Percentiles rank a stretch among this genome's conserved stretches.
Conservation (phyloP, 2,888 invertebrate genomes). For the Carcina quercana region DNA sequence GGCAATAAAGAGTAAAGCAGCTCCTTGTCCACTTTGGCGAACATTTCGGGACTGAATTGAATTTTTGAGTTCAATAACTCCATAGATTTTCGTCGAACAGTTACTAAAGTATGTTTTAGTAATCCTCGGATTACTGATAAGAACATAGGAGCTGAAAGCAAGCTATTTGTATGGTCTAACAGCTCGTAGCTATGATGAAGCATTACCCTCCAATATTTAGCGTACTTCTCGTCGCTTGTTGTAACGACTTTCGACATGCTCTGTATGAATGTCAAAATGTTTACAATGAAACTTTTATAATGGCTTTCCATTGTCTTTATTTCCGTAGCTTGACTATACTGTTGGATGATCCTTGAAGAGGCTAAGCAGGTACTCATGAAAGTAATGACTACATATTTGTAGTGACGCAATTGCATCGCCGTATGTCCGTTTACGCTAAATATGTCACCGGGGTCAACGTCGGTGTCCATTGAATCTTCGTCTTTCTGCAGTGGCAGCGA, state of each 20-base stretch:
- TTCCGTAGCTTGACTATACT: constrained; percentile 71
- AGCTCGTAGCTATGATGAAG: constrained; percentile 86
- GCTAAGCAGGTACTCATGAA: constrained; percentile 82
- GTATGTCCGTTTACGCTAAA: constrained; percentile 79
- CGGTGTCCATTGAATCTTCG: constrained; percentile 55
- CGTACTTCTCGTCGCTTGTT: constrained; percentile 76
- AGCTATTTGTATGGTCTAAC: constrained; percentile 84
- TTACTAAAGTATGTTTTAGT: constrained; percentile 79
- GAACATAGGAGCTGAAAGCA: constrained; percentile 87
- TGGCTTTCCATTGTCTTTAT: constrained; percentile 70
- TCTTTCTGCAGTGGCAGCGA: constrained; percentile 79
- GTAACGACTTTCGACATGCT: constrained; percentile 76
- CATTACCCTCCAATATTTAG: constrained; percentile 89
- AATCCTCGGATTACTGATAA: constrained; percentile 84
- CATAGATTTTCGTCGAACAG: constrained; percentile 86
- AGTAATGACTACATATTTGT: constrained; percentile 85
- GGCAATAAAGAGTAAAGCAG: constrained; percentile 75
- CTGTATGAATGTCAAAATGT: constrained; percentile 79
- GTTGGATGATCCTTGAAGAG: constrained; percentile 79
- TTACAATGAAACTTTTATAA: constrained; percentile 82
- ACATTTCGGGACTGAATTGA: constrained; percentile 78
- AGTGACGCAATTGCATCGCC: constrained; percentile 86
- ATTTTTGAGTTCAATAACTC: constrained; percentile 90
- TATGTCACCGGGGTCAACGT: constrained; percentile 59
- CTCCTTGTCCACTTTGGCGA: constrained; percentile 62